phyloP scores from a whole-genome alignment of 2,888 invertebrate genomes.

The Sipunculus nudus region DNA sequence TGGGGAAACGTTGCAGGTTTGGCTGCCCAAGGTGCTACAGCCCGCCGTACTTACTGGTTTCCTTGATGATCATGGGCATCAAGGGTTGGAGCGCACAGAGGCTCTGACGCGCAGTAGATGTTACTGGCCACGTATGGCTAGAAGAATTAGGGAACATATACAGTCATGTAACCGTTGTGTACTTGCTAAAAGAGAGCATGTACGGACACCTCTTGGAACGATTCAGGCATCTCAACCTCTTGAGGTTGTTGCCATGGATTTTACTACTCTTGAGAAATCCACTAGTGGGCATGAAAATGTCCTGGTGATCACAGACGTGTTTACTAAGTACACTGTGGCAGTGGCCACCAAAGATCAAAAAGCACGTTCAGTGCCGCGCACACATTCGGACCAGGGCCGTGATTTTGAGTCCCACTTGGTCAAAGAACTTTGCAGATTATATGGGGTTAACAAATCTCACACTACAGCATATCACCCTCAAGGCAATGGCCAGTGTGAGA shows the following conservation, averaged over 20 bases:
- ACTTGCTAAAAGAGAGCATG: background rate
- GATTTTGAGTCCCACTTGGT: constrained; percentile 3
- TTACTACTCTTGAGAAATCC: constrained; percentile 19
- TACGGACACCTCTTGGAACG: constrained; percentile 4
- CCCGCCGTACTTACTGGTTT: too few species aligned
- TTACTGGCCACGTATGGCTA: background rate
- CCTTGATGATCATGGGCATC: background rate
- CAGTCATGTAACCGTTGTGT: background rate
- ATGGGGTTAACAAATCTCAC: background rate
- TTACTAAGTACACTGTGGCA: constrained; percentile 29
- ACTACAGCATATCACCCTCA: constrained; percentile 22
- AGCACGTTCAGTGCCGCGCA: constrained; percentile 15
- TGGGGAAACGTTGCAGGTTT: too few species aligned
- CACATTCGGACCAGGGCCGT: constrained; percentile 8
- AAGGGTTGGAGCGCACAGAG: background rate
- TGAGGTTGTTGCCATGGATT: constrained; percentile 31
- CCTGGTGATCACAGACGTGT: constrained; percentile 34
- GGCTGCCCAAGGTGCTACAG: too few species aligned
- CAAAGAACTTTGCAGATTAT: background rate
- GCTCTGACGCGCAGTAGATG: background rate
- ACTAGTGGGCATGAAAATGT: constrained; percentile 25
- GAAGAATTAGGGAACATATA: background rate
- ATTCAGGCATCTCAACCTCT: constrained; percentile 20
- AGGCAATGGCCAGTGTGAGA: constrained; percentile 37
- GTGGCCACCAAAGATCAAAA: constrained; percentile 27